Evolutionary conservation across 2,797 vertebrate genomes (phyloP).

Genomic region (Gephyroberyx darwinii): DNA sequence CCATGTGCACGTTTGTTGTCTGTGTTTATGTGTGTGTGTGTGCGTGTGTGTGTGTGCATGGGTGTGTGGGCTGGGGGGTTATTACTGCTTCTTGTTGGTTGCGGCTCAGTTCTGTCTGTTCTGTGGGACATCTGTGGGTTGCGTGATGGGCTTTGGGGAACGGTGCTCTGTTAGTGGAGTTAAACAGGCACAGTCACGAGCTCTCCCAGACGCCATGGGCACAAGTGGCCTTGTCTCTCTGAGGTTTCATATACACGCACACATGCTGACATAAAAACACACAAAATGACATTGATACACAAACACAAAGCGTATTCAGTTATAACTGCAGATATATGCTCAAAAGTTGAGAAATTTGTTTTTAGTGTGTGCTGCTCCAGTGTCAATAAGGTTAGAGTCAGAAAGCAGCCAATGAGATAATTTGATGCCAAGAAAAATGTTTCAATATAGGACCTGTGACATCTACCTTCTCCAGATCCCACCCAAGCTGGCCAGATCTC

Average conservation of each 20-base stretch:
- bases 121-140: constrained; percentile 84
- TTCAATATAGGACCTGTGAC: constrained; percentile 24
- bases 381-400: too few relatives aligned
- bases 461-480: constrained; percentile 28
- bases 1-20: background rate
- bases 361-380: too few relatives aligned
- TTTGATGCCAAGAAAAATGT: constrained; percentile 17
- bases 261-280: constrained; percentile 51
- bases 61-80: constrained; percentile 57
- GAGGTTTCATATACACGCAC: constrained; percentile 70
- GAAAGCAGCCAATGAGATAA: too few relatives aligned
- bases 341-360: background rate
- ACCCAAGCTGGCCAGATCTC: constrained; percentile 41
- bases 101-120: constrained; percentile 73
- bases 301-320: constrained; percentile 42
- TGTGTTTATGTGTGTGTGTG: constrained; percentile 19
- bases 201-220: constrained; percentile 78
- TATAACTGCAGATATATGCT: constrained; percentile 32
- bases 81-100: constrained; percentile 75
- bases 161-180: constrained; percentile 79
- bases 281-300: constrained; percentile 40
- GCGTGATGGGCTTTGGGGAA: constrained; percentile 81
- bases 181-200: constrained; percentile 84
- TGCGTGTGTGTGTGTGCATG: constrained; percentile 20
- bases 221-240: constrained; percentile 74